Conservation (phyloP, 2,113 vertebrate species). For the Microtus richardsoni region DNA sequence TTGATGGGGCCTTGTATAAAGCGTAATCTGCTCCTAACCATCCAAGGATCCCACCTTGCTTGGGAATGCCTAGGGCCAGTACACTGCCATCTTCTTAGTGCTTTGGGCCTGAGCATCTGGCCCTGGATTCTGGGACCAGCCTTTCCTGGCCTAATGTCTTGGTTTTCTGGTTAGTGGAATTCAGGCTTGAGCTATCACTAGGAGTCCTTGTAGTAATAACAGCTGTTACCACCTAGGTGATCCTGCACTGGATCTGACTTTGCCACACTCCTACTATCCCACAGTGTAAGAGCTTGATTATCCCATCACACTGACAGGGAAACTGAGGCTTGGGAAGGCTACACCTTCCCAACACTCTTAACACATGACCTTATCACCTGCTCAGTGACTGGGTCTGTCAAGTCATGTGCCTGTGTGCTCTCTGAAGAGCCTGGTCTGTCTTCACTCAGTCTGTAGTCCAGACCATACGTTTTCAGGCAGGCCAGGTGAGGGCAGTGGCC, state of each 20-base stretch:
- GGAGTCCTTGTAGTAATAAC: no score
- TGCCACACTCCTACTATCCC: not conserved
- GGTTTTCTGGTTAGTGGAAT: not conserved
- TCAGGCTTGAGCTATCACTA: not conserved
- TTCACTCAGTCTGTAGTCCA: not conserved
- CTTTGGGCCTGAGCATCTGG: not conserved
- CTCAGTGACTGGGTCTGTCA: not conserved
- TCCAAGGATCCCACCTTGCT: not conserved
- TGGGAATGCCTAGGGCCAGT: not conserved
- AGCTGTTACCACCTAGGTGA: rapidly evolving
- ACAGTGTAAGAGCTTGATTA: not conserved
- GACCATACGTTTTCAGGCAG: not conserved
- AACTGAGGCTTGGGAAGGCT: not conserved
- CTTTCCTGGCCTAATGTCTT: not conserved
- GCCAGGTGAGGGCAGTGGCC: not conserved
- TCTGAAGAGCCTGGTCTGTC: not conserved
- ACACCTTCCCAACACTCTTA: not conserved
- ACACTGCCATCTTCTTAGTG: not conserved
- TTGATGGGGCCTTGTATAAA: not conserved
- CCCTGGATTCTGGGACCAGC: not conserved
- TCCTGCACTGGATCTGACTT: not conserved
- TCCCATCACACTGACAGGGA: not conserved
- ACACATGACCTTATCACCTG: not conserved
- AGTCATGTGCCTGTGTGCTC: not conserved
- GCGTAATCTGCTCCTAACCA: not conserved